Base-by-base conservation (phyloP, 1,140 invertebrate species). In the Adelges cooleyi region DNA sequence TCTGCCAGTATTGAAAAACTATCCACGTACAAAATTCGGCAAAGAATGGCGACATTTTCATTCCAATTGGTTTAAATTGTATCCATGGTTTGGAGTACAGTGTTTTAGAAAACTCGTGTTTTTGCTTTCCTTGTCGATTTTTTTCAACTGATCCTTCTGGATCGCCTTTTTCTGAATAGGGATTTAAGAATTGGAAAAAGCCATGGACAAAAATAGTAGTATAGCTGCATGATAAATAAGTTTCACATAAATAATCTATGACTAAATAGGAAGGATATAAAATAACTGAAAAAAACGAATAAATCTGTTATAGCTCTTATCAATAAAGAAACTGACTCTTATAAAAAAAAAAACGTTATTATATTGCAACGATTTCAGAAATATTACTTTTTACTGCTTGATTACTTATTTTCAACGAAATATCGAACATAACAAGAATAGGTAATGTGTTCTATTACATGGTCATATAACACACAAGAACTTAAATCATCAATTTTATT, bases 311-410 rank as follows among this genome's bases (percentile, higher is more conserved):
- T 50, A 50, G 15, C 49, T 2, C 15, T 50, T 27, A 27, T 50
- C 17, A 50, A 50, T 50, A 50, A 50, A 50, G 15, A 27, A 50
- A 27, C 22, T 49, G 46, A 48, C 2, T 25, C 48, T 6, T 1
- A 25, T 25, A 25, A 25, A 25, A 51, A 51, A 51, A n/a, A 52
- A 52, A 52, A 52, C 50, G 50, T 33, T 52, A 52, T 36, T 52
- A 52, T 36, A 36, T 52, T 33, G n/a, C 17, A 52, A 20, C 17
- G 0, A 20, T 52, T 33, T n/a, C 50, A 52, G 27, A 52, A 52
- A 52, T 52, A 20, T 52, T 51, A 51, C 25, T 52, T 33, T 52
- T 36, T 20, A 36, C 50, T 6, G 50, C 27, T 18, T 20, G 27
- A n/a, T n/a, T n/a, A n/a, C n/a, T n/a, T n/a, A n/a, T n/a, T n/a